A percentile compares a stretch with the other conserved stretches of the same genome.
Conservation (phyloP, 2,888 invertebrate species). For the Stenotaenia linearis region DNA sequence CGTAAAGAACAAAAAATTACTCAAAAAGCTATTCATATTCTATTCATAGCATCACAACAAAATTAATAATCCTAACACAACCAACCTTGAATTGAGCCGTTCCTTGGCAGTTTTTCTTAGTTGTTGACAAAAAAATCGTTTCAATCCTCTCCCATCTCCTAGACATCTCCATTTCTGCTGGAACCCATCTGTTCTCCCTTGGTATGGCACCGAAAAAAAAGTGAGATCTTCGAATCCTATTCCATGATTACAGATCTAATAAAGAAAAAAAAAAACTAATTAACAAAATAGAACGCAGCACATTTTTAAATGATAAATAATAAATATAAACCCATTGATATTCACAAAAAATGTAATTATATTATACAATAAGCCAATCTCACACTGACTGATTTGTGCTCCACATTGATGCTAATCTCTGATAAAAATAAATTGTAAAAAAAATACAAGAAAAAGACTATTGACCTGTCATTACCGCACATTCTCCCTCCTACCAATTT, state of each 20-base stretch:
- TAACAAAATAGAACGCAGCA: not conserved
- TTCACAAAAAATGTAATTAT: not conserved
- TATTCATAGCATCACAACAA: not conserved
- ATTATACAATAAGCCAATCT: not conserved
- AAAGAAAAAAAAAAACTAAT: not conserved
- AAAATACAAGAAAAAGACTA: not conserved
- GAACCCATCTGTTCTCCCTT: not conserved
- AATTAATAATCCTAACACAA: not conserved
- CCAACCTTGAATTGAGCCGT: not conserved
- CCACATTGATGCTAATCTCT: not conserved
- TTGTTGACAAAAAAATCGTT: not conserved
- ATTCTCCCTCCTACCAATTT: not conserved
- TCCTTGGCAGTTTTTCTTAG: not conserved
- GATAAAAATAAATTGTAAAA: not conserved
- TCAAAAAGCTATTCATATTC: too few species aligned
- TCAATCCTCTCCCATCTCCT: not conserved
- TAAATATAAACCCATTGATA: not conserved
- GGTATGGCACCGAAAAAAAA: not conserved
- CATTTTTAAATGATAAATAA: not conserved
- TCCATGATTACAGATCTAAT: not conserved
- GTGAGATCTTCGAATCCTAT: not conserved
- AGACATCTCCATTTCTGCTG: not conserved
- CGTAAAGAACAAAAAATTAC: too few species aligned
- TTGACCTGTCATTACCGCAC: not conserved
- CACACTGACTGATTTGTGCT: not conserved